These are phyloP conservation scores for Malurus splendens DNA, from an alignment of 2,797 vertebrate species.

Conservation along the genomic window DNA sequence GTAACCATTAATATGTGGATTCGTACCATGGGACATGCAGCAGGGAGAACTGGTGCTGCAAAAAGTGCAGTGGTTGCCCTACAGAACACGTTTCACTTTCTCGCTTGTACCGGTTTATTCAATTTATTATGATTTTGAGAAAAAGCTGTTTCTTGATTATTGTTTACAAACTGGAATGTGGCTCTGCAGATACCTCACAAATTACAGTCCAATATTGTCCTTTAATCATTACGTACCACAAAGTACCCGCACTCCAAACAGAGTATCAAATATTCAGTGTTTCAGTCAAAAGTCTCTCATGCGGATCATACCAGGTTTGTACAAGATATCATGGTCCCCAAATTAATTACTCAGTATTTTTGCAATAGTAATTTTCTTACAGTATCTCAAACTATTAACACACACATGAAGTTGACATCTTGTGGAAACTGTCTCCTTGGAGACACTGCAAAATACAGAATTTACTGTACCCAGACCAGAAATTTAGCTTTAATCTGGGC, in stretches of 20 bases:
- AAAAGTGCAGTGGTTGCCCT: background rate
- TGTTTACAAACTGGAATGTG: conserved; percentile 70
- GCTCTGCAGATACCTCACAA: conserved; percentile 70
- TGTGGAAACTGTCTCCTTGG: background rate
- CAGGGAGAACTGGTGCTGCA: conserved; percentile 16
- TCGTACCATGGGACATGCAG: background rate
- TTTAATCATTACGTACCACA: background rate
- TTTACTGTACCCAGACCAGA: conserved; percentile 20
- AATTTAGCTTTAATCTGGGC: conserved; percentile 57
- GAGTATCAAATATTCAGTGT: conserved; percentile 53
- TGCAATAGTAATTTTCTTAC: conserved; percentile 10
- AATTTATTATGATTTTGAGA: conserved; percentile 33
- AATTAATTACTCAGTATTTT: conserved; percentile 31
- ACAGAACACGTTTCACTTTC: background rate
- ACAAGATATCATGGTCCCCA: background rate
- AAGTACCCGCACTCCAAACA: conserved; percentile 18
- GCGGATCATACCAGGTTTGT: conserved; percentile 10
- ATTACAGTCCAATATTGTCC: conserved; percentile 48
- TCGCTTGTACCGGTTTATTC: background rate
- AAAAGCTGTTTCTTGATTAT: conserved; percentile 46
- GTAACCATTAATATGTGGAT: conserved; percentile 17
- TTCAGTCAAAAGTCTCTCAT: conserved; percentile 49
- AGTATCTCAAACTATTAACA: background rate
- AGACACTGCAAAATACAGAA: background rate
- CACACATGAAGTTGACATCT: background rate